Conservation (phyloP, 2,797 vertebrate genomes). For the Acanthurus tractus region DNA sequence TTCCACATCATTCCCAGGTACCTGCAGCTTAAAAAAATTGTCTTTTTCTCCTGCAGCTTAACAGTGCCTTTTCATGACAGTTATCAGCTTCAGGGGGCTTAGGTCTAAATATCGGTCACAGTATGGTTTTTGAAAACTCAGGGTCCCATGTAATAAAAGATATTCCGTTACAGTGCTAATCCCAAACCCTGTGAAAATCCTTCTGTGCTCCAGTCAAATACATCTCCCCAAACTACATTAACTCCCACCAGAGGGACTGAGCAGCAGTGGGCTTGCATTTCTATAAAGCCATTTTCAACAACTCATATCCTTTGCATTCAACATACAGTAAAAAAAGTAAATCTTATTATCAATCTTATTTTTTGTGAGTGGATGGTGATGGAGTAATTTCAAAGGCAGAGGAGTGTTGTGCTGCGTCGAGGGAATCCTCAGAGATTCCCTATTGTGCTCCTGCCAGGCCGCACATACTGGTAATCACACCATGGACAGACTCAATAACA, state of each 20-base stretch:
- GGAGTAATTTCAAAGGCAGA: slow-evolving; percentile 83
- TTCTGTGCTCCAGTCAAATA: slow-evolving; percentile 80
- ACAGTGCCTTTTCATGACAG: slow-evolving; percentile 84
- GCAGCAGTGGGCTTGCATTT: slow-evolving; percentile 76
- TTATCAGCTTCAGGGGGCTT: slow-evolving; percentile 87
- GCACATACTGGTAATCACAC: slow-evolving; percentile 81
- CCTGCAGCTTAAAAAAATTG: slow-evolving; percentile 79
- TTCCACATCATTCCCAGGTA: slow-evolving; percentile 72
- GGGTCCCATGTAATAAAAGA: slow-evolving; percentile 85
- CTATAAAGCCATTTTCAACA: slow-evolving; percentile 76
- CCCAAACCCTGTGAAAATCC: slow-evolving; percentile 84
- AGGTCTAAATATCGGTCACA: slow-evolving; percentile 89
- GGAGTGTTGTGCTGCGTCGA: slow-evolving; percentile 72
- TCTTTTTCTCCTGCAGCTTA: slow-evolving; percentile 80
- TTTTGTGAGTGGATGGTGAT: slow-evolving; percentile 73
- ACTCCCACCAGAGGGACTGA: slow-evolving; percentile 75
- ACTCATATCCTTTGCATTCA: slow-evolving; percentile 79
- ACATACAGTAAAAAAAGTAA: slow-evolving; percentile 68
- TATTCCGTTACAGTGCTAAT: slow-evolving; percentile 86
- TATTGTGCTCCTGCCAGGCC: slow-evolving; percentile 79
- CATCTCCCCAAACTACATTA: slow-evolving; percentile 85
- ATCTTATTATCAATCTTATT: slow-evolving; percentile 82
- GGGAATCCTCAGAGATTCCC: slow-evolving; percentile 78
- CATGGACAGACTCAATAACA: slow-evolving; percentile 81
- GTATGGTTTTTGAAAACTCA: slow-evolving; percentile 85